Percentiles rank a stretch among this genome's conserved stretches.
Conservation (phyloP, 2,797 vertebrate genomes). For the Rhinoraja longicauda region DNA sequence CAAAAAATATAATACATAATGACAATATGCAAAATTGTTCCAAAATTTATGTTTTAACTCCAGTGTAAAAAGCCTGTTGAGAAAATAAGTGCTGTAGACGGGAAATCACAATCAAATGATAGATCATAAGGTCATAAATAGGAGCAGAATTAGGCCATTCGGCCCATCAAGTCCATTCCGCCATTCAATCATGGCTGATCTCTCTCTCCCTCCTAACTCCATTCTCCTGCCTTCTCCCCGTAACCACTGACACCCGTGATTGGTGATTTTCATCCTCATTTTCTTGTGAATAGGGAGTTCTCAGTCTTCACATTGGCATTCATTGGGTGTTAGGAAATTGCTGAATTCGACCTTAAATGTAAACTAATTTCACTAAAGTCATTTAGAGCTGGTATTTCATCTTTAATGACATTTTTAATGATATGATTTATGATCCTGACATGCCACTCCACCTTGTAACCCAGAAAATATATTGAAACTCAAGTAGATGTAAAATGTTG, state of each 20-base stretch:
- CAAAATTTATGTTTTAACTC: background rate
- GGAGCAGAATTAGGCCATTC: no score
- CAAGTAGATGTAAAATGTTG: background rate
- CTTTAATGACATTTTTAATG: background rate
- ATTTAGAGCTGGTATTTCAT: background rate
- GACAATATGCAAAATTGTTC: background rate
- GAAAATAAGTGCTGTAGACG: no score
- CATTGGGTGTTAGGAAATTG: background rate
- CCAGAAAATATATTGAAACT: background rate
- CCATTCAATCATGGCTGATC: no score
- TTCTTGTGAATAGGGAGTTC: background rate
- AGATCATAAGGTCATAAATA: no score
- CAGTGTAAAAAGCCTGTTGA: background rate
- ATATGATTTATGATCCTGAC: background rate
- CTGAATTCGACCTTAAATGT: background rate
- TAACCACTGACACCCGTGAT: no score
- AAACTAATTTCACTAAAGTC: background rate
- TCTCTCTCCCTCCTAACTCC: no score
- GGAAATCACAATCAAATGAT: background rate
- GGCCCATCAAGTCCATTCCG: no score
- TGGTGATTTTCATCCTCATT: background rate
- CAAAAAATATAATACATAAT: background rate
- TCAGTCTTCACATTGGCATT: background rate
- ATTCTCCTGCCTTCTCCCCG: no score
- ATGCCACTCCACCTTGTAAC: background rate